A percentile compares a stretch with the other conserved stretches of the same genome.
Evolutionary conservation across 2,888 invertebrate species (phyloP).

Genomic region (Orchestes rusci): DNA sequence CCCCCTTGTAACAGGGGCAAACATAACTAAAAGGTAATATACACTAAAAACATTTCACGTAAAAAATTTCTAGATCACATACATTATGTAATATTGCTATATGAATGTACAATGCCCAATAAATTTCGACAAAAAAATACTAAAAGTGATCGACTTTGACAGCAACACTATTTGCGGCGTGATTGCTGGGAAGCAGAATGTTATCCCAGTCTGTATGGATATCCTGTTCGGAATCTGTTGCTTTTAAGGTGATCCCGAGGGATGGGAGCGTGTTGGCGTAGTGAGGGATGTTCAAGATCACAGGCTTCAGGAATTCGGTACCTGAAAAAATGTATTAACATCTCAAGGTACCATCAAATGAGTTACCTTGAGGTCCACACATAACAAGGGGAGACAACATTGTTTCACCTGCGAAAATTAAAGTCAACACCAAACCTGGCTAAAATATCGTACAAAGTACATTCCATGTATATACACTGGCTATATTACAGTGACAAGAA

Average conservation of each 20-base stretch:
- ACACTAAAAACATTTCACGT: too few relatives aligned
- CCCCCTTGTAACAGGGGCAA: too few relatives aligned
- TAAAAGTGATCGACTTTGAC: slow-evolving; percentile 89
- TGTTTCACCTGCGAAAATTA: slow-evolving; percentile 68
- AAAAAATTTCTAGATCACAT: slow-evolving; percentile 22
- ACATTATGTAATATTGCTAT: slow-evolving; percentile 12
- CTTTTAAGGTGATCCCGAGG: slow-evolving; percentile 68
- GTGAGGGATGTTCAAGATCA: slow-evolving; percentile 86
- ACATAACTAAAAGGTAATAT: too few relatives aligned
- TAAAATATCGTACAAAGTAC: slow-evolving; percentile 3
- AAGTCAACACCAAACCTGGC: neutral
- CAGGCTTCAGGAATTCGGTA: slow-evolving; percentile 79
- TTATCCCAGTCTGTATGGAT: slow-evolving; percentile 81
- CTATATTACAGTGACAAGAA: slow-evolving; percentile 21
- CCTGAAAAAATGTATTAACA: slow-evolving; percentile 39
- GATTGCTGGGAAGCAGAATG: slow-evolving; percentile 74
- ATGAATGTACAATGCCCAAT: slow-evolving; percentile 1
- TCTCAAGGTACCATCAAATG: neutral
- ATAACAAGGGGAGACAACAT: slow-evolving; percentile 91
- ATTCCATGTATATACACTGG: slow-evolving; percentile 33
- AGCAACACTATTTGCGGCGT: slow-evolving; percentile 79
- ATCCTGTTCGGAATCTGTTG: slow-evolving; percentile 76
- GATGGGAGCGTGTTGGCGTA: slow-evolving; percentile 72
- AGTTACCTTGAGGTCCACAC: slow-evolving; percentile 89
- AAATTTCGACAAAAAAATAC: slow-evolving; percentile 16